Evolutionary conservation across 1,140 invertebrate genomes (phyloP).

Genomic region (Tetragnatha versicolor): DNA sequence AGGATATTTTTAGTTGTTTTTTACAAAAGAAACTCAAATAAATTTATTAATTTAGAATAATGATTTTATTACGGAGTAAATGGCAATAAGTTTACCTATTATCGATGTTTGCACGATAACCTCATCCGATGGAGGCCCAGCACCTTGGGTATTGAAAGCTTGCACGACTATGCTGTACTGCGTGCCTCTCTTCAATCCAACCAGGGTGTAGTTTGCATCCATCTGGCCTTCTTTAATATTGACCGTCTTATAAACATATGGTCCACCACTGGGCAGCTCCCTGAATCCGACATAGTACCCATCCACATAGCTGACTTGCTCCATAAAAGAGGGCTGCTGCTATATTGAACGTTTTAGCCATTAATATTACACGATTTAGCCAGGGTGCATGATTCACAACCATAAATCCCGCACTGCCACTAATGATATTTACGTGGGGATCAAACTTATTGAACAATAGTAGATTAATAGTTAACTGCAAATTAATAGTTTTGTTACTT

Average conservation of each 20-base stretch:
- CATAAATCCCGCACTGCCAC: too few relatives aligned
- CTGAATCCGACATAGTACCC: conserved; percentile 74
- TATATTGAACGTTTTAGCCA: too few relatives aligned
- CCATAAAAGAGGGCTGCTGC: conserved; percentile 47
- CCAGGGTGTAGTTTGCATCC: conserved; percentile 56
- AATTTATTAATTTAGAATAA: background rate
- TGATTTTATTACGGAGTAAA: background rate
- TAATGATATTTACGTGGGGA: too few relatives aligned
- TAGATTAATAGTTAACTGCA: too few relatives aligned
- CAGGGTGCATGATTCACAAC: too few relatives aligned
- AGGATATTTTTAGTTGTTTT: too few relatives aligned
- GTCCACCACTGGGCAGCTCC: conserved; percentile 62
- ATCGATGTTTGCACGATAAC: conserved; percentile 82
- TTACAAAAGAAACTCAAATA: too few relatives aligned
- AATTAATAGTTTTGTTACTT: too few relatives aligned
- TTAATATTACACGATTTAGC: too few relatives aligned
- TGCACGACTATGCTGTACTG: conserved; percentile 63
- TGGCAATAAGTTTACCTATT: conserved; percentile 65
- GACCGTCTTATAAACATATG: conserved; percentile 57
- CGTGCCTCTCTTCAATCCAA: conserved; percentile 61
- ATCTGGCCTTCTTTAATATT: conserved; percentile 39
- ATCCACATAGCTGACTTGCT: conserved; percentile 55
- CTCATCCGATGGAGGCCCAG: conserved; percentile 78
- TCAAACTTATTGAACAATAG: too few relatives aligned
- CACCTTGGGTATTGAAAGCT: conserved; percentile 65